Evolutionary conservation across 2,797 vertebrate genomes (phyloP), one percentile per base, ranked within the genome.

Genomic region (Gambusia yucatana): DNA sequence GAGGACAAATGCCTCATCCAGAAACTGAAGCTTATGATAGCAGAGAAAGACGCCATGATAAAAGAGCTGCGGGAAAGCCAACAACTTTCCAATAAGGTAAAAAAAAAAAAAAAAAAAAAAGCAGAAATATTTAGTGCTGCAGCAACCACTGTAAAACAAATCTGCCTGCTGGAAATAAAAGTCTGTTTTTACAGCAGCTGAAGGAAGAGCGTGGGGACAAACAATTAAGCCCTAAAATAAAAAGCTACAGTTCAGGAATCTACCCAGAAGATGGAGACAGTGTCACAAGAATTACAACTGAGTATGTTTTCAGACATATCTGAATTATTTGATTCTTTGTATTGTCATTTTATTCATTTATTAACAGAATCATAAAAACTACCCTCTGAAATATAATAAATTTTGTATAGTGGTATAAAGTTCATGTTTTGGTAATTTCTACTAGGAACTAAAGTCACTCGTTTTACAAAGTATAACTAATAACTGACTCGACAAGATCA

Each of bases 1-100:
- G 88, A 78, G 25, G 94, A 96, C 79, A 93, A 57, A 77, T 65
- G 76, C 67, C 89, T 97, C 0, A 85, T 97, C 28, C 86, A 93
- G 77, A 96, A 96, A 82, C 95, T 98, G 22, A 94, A 84, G 80
- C 88, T 92, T 73, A 65, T 93, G 86, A 92, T 97, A 72, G 85
- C 92, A 0, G 96, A 98, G 72, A 94, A 94, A 78, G 97, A 98
- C 69, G 93, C 87, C 57, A 96, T 89, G 77, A 94, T 98, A 78
- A 95, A 88, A 82, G 94, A 95, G 70, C 94, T 98, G 70, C 95
- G 87, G 74, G 87, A 96, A 85, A 90, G 96, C 1, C 91, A 79
- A 73, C 90, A 95, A 3, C 92, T 96, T 6, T 81, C 86, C 0
- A 7, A 81, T 7, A 93, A 93, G 96, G 97, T 98, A 90, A 89